These are phyloP conservation scores for Gyps fulvus DNA, from an alignment of 2,113 vertebrate species.

Conservation along the genomic window DNA sequence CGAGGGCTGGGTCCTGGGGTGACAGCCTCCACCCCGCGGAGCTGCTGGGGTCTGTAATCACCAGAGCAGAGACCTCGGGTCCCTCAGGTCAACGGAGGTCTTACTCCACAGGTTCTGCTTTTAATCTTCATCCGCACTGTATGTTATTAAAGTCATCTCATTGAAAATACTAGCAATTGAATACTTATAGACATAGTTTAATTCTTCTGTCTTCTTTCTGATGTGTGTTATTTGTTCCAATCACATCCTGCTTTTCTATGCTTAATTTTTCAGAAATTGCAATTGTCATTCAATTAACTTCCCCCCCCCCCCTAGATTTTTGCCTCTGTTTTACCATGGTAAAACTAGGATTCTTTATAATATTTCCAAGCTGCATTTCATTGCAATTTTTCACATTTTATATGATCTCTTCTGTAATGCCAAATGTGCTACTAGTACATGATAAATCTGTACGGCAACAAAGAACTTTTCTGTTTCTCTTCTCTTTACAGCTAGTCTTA, in stretches of 20 bases:
- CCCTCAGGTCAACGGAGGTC: background rate
- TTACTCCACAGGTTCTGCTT: background rate
- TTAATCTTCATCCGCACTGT: background rate
- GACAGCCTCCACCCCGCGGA: too few species aligned
- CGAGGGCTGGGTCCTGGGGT: accelerated
- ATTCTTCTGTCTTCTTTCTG: background rate
- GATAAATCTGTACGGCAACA: background rate
- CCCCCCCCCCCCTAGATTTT: background rate
- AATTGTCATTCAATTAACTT: background rate
- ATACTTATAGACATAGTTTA: accelerated
- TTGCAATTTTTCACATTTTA: background rate
- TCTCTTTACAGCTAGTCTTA: background rate
- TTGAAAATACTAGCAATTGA: background rate
- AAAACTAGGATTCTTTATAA: background rate
- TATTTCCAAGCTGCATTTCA: background rate
- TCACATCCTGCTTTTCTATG: background rate
- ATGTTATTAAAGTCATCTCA: too few species aligned
- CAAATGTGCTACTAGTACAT: background rate
- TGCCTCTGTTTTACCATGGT: background rate
- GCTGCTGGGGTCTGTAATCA: background rate
- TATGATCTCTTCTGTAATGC: background rate
- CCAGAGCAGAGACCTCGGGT: background rate
- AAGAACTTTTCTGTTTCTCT: background rate
- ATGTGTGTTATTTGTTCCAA: background rate
- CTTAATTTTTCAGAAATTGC: background rate